These are phyloP conservation scores for Centropus bengalensis DNA, from an alignment of 2,113 vertebrate genomes.

Conservation along the genomic window DNA sequence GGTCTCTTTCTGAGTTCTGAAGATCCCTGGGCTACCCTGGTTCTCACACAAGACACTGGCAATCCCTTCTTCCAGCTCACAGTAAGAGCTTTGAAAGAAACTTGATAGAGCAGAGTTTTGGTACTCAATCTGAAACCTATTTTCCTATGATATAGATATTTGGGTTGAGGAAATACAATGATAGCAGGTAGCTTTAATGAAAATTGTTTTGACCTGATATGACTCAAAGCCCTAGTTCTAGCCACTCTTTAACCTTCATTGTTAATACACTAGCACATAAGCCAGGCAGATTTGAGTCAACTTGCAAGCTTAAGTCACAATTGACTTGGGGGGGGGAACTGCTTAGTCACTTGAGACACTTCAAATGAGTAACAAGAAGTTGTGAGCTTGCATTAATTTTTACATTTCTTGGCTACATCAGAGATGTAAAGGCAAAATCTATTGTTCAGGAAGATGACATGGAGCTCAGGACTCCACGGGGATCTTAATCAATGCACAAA, in stretches of 20 bases:
- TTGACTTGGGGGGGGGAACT: not conserved
- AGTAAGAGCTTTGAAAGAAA: not conserved
- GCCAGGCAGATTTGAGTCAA: not conserved
- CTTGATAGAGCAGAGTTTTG: not conserved
- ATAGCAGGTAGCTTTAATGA: not conserved
- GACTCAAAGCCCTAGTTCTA: not conserved
- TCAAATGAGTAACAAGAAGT: conserved; percentile 30
- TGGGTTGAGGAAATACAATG: not conserved
- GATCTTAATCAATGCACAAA: not conserved
- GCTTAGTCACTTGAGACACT: conserved; percentile 24
- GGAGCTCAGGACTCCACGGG: not conserved
- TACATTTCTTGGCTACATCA: not conserved
- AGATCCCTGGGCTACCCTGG: not conserved
- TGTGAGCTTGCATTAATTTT: conserved; percentile 54
- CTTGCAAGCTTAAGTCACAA: not conserved
- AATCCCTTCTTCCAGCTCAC: not conserved
- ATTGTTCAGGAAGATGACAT: not conserved
- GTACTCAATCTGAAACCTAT: not conserved
- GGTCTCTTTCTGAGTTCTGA: not conserved
- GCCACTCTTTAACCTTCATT: not conserved
- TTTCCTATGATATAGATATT: not conserved
- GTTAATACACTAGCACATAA: not conserved
- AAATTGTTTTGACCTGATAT: not conserved
- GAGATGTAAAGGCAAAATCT: conserved; percentile 16
- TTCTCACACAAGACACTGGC: rapidly evolving